Evolutionary conservation across 1,140 invertebrate species (phyloP).

Genomic region (Brachionus asplanchnoidis): DNA sequence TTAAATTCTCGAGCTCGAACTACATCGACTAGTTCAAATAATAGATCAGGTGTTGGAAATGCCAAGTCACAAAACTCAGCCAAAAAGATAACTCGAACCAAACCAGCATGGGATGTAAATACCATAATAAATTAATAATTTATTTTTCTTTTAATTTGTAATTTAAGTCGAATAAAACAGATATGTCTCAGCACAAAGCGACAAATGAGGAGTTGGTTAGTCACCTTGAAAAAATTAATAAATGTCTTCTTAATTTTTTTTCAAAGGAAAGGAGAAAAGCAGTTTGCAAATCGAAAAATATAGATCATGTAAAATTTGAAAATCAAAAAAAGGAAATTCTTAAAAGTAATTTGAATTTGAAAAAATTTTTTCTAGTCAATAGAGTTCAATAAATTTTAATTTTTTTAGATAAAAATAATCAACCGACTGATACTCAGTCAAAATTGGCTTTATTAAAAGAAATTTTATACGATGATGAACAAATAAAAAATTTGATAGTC

Average conservation of each 20-base stretch:
- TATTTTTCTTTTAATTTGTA: background rate
- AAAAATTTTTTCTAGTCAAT: background rate
- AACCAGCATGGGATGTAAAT: conserved; percentile 28
- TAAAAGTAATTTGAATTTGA: background rate
- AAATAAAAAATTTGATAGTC: conserved; percentile 9
- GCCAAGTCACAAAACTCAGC: background rate
- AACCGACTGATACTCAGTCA: background rate
- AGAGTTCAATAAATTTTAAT: background rate
- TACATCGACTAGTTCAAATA: background rate
- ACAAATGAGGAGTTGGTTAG: background rate
- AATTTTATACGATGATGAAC: conserved; percentile 38
- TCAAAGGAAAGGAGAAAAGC: background rate
- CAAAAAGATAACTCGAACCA: background rate
- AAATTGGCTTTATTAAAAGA: conserved; percentile 14
- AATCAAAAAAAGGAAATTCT: conserved; percentile 1
- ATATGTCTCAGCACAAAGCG: background rate
- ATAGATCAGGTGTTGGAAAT: background rate
- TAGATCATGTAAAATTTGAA: conserved; percentile 1
- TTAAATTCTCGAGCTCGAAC: background rate
- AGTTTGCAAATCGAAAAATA: background rate
- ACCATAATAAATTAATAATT: background rate
- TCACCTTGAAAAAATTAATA: background rate
- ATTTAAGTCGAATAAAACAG: background rate
- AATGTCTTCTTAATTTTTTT: background rate
- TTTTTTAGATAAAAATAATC: conserved; percentile 1